Conservation (phyloP, 2,888 invertebrate genomes). For the Pocota personata region DNA sequence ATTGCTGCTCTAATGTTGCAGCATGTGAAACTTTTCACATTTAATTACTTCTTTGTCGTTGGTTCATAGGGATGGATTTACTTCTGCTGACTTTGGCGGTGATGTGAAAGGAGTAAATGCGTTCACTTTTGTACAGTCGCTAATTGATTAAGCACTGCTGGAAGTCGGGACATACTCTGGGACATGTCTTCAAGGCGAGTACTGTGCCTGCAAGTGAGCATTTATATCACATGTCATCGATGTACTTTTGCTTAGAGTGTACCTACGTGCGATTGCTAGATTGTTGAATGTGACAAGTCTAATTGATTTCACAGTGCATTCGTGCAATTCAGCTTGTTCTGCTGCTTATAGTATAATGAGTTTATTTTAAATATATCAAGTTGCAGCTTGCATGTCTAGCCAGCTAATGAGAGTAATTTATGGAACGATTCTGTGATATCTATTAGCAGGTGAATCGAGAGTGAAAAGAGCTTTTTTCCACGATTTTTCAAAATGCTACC, state of each 20-base stretch:
- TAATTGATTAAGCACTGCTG: slow-evolving; percentile 72
- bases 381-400: not conserved
- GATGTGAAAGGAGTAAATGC: slow-evolving; percentile 19
- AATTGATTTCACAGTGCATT: slow-evolving; percentile 58
- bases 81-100: slow-evolving; percentile 60
- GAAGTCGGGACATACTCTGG: slow-evolving; percentile 51
- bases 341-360: not conserved
- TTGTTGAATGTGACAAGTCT: slow-evolving; percentile 58
- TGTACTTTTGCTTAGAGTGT: slow-evolving; percentile 45
- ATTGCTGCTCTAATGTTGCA: slow-evolving; percentile 70
- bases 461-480: too few species aligned
- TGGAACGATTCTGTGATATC: too few species aligned
- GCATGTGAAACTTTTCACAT: slow-evolving; percentile 74
- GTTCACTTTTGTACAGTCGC: slow-evolving; percentile 45
- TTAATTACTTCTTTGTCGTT: slow-evolving; percentile 74
- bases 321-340: not conserved
- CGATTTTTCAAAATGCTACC: too few species aligned
- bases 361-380: not conserved
- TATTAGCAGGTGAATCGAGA: too few species aligned
- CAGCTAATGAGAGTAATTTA: not conserved
- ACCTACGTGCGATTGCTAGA: slow-evolving; percentile 55
- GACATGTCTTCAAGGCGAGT: slow-evolving; percentile 32
- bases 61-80: slow-evolving; percentile 64
- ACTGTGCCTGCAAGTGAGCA: slow-evolving; percentile 25
- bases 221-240: slow-evolving; percentile 69